Evolutionary conservation across 2,113 vertebrate genomes (phyloP), one percentile per base, ranked within the genome.

Genomic region (Cephalopholis sonnerati): DNA sequence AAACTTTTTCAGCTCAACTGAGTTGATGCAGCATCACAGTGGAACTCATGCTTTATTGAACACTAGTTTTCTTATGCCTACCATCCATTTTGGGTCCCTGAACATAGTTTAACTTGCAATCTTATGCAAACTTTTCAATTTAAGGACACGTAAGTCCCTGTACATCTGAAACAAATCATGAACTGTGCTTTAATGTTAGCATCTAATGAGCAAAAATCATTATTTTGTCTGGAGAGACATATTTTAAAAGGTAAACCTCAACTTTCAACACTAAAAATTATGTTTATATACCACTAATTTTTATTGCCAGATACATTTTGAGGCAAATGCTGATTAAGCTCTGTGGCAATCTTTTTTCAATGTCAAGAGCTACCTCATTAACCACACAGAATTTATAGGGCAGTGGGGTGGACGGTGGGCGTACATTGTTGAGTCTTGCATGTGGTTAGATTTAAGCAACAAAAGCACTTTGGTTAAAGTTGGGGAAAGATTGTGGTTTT

Each of bases 21-120:
- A 77, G 76, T 70, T 32, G 7, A 29, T 29, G 72, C 57, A 63
- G 55, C 65, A 65, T 72, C 25, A 57, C 66, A 41, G 39, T 20
- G 20, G 36, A 76, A 66, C 67, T 79, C 81, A 71, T 77, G n/a
- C 24, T 32, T 89, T 79, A 86, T 82, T 85, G 11, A 86, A 81
- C 57, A 70, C 63, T 27, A 5, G 55, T 68, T 61, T 55, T 72
- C 16, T 62, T 25, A 72, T 69, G 7, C 29, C 71, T 48, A 53
- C 20, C n/a, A 13, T 67, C 54, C 48, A 63, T 83, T 78, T 65
- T 39, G 7, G 39, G 58, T 36, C 41, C 20, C 25, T 44, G 32
- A 74, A 27, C 7, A 54, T 48, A 71, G 65, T 78, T 67, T 13
- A 55, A 59, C 73, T 46, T 53, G 32, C 24, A 39, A 1, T 48